A percentile compares a stretch with the other conserved stretches of the same genome.
Evolutionary conservation across 2,888 invertebrate genomes (phyloP).

Genomic region (Dicyrtomina minuta): DNA sequence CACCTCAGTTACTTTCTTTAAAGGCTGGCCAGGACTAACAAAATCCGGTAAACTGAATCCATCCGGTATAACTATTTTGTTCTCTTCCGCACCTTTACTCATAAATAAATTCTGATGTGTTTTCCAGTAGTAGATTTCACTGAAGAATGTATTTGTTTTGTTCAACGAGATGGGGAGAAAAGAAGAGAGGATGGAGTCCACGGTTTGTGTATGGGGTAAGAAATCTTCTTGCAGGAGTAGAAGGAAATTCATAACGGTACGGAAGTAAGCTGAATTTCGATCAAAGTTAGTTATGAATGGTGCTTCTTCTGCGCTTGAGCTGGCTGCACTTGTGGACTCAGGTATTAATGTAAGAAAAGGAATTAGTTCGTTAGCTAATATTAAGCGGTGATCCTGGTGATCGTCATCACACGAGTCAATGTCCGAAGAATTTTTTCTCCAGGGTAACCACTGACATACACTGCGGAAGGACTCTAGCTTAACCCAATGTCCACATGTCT

Average conservation of each 20-base stretch:
- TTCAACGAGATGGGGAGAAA: conserved; percentile 40
- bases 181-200: conserved; percentile 41
- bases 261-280: conserved; percentile 41
- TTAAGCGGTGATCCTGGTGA: conserved; percentile 42
- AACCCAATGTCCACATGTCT: too few species aligned
- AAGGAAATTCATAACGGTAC: conserved; percentile 48
- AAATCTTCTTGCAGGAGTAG: conserved; percentile 48
- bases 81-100: not conserved
- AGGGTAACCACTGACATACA: conserved; percentile 49
- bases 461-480: too few species aligned
- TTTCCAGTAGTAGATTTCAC: conserved; percentile 50
- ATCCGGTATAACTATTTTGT: conserved; percentile 43
- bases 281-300: conserved; percentile 39
- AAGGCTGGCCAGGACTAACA: not conserved
- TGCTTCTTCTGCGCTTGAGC: too few species aligned
- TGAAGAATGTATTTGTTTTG: conserved; percentile 43
- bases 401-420: conserved; percentile 45
- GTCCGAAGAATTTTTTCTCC: conserved; percentile 43
- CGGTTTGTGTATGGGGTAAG: conserved; percentile 46
- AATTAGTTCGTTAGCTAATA: conserved; percentile 34
- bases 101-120: conserved; percentile 43
- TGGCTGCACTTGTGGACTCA: too few species aligned
- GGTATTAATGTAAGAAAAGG: conserved; percentile 42
- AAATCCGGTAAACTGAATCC: conserved; percentile 44
- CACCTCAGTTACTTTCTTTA: too few species aligned